These are phyloP conservation scores for Zaprionus camerounensis DNA, from an alignment of 1,140 invertebrate species.

Conservation along the genomic window DNA sequence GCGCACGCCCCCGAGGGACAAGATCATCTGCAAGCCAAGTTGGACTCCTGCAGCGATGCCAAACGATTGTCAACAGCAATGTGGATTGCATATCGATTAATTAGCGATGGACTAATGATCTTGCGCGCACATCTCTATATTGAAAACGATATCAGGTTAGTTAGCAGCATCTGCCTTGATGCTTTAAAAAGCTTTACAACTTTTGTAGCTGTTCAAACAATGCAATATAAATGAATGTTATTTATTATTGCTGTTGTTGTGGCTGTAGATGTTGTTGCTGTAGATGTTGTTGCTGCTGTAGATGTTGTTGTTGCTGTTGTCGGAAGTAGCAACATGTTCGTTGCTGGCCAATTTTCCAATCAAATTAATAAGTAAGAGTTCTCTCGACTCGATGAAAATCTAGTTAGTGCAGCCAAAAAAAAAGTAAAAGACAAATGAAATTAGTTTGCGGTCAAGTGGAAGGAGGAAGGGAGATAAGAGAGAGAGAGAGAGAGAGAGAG, in stretches of 20 bases:
- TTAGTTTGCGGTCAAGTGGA: slow-evolving; percentile 6
- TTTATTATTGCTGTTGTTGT: not conserved
- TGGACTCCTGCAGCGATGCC: not conserved
- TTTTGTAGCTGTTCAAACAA: not conserved
- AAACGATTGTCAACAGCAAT: slow-evolving; percentile 2
- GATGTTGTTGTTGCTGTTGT: not conserved
- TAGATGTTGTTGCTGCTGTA: not conserved
- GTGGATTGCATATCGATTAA: slow-evolving; percentile 9
- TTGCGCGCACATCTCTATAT: slow-evolving; percentile 1
- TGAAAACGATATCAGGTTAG: not conserved
- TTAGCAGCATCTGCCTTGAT: not conserved
- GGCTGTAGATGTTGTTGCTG: not conserved
- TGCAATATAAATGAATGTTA: slow-evolving; percentile 2
- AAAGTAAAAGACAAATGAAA: not conserved
- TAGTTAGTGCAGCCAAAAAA: slow-evolving; percentile 1
- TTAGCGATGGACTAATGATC: slow-evolving; percentile 15
- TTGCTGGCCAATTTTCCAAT: not conserved
- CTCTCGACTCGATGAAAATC: not conserved
- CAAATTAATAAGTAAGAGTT: slow-evolving; percentile 4
- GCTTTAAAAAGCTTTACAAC: not conserved
- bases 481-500: not conserved
- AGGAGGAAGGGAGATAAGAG: not conserved
- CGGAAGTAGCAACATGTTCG: not conserved
- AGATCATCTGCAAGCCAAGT: slow-evolving; percentile 39
- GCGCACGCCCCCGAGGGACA: slow-evolving; percentile 43